Evolutionary conservation across 2,888 invertebrate genomes (phyloP), one percentile per base, ranked within the genome.

Genomic region (Argyresthia goedartella): DNA sequence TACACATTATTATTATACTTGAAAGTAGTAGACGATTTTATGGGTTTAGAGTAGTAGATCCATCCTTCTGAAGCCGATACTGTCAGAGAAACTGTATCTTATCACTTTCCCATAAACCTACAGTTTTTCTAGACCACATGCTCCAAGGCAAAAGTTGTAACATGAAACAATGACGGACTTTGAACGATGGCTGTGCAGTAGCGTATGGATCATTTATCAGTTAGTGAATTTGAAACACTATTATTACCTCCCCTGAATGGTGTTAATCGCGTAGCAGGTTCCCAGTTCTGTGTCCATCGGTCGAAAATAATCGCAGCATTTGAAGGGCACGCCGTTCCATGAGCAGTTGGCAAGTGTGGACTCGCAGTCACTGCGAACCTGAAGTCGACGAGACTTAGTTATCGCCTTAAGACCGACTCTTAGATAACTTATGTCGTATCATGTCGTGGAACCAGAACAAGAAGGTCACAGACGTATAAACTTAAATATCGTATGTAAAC

Each of bases 281-380:
- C 92, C 92, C 49, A 92, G 67, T 65, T 92, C 92, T 0, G 92
- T 91, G 57, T 91, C 89, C 71, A 92, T 81, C 11, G 86, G 84
- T 51, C 81, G 78, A 59, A 93, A 93, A 66, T 89, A 90, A 50
- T 81, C 72, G 64, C 92, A 93, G 62, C 92, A 93, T 43, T 90
- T 87, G 59, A 92, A 92, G 2, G 69, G 64, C 15, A 73, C 63
- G 0, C 80, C 78, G 61, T 91, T 91, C 92, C 92, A 91, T 33
- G 80, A 77, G 60, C 92, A 93, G 52, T 82, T 82, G 1, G 74
- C 64, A 50, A 92, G 71, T 0, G 89, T 85, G 43, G 89, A 82
- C 11, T 73, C 63, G 58, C 92, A 92, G 43, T 73, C 76, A 60
- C 89, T 90, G 34, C 91, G 78, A 0, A 89, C 82, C 89, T 89